phyloP scores from a whole-genome alignment of 2,113 vertebrate genomes.

The Pan troglodytes region NHGRI_mPanTro3-v2.1_pri NC_072401.2:106675501-106676000 shows the following conservation, averaged over 20 bases:
- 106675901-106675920: background rate
- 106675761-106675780: background rate
- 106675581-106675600: background rate
- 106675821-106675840: background rate
- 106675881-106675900: background rate
- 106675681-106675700: background rate
- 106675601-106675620: background rate
- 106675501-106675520: background rate
- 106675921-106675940: background rate
- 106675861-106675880: slow-evolving; percentile 6
- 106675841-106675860: background rate
- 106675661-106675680: background rate
- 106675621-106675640: background rate
- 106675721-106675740: background rate
- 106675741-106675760: background rate
- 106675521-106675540: background rate
- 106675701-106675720: background rate
- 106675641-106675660: background rate
- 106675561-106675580: background rate
- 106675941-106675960: background rate
- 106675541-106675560: background rate
- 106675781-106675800: background rate
- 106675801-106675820: background rate
- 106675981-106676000: background rate
- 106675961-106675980: background rate